A percentile compares a stretch with the other conserved stretches of the same genome.
phyloP scores from a whole-genome alignment of 2,888 invertebrate genomes.

The Chromoteleia sp. region DNA sequence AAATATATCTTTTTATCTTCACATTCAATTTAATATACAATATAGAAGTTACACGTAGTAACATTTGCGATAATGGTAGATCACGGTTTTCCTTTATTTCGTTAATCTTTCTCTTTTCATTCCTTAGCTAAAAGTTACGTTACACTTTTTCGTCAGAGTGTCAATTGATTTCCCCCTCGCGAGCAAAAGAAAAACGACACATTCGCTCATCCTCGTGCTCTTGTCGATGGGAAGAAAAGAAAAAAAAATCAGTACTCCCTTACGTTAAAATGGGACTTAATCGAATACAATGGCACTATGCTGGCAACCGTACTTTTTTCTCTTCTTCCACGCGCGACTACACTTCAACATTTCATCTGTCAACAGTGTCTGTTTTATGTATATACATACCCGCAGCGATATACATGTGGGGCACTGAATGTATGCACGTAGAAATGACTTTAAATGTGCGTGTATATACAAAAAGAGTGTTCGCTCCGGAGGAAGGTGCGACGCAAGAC shows the following conservation, averaged over 20 bases:
- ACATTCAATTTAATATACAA: conserved; percentile 62
- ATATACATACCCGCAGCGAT: conserved; percentile 75
- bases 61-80: conserved; percentile 57
- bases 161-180: not conserved
- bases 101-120: not conserved
- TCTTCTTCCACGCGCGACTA: conserved; percentile 74
- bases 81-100: conserved; percentile 34
- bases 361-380: conserved; percentile 66
- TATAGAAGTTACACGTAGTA: conserved; percentile 62
- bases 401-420: conserved; percentile 68
- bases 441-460: conserved; percentile 70
- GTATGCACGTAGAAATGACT: conserved; percentile 62
- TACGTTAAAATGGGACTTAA: conserved; percentile 75
- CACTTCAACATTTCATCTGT: conserved; percentile 68
- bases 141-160: not conserved
- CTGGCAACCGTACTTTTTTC: conserved; percentile 79
- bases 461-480: conserved; percentile 67
- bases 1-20: conserved; percentile 48
- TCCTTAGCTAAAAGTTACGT: not conserved
- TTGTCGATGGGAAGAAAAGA: conserved; percentile 63
- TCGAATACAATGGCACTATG: conserved; percentile 83
- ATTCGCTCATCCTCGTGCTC: conserved; percentile 42
- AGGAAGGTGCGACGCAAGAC: conserved; percentile 48
- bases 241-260: conserved; percentile 74
- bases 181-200: conserved; percentile 24